Evolutionary conservation across 2,797 vertebrate species (phyloP).

Genomic region (Cuculus canorus): DNA sequence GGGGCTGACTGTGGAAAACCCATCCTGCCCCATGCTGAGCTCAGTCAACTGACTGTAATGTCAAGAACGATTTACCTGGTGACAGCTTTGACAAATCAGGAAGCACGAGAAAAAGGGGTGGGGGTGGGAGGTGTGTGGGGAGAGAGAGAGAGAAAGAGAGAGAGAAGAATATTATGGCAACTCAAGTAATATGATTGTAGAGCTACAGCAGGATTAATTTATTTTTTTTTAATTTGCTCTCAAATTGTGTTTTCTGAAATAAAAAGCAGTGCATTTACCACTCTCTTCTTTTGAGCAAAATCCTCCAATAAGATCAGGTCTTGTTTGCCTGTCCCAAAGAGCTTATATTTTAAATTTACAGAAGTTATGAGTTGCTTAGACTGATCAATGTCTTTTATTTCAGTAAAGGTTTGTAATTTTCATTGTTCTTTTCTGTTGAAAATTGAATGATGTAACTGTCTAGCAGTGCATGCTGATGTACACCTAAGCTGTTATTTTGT

Average conservation of each 20-base stretch:
- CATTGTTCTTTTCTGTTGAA: neutral
- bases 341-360: neutral
- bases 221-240: neutral
- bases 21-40: neutral
- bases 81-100: neutral
- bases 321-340: neutral
- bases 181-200: neutral
- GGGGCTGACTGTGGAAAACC: neutral
- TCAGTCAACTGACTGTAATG: neutral
- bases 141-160: neutral
- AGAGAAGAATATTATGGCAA: neutral
- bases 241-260: neutral
- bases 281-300: neutral
- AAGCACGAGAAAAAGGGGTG: neutral
- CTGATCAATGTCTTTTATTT: neutral
- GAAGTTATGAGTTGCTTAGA: neutral
- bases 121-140: no score
- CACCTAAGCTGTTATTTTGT: neutral
- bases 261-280: neutral
- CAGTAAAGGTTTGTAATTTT: neutral
- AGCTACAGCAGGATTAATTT: neutral
- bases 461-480: neutral
- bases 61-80: rapidly evolving
- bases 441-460: neutral
- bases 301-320: neutral